phyloP scores from a whole-genome alignment of 2,888 invertebrate species.

The Apoda limacodes region DNA sequence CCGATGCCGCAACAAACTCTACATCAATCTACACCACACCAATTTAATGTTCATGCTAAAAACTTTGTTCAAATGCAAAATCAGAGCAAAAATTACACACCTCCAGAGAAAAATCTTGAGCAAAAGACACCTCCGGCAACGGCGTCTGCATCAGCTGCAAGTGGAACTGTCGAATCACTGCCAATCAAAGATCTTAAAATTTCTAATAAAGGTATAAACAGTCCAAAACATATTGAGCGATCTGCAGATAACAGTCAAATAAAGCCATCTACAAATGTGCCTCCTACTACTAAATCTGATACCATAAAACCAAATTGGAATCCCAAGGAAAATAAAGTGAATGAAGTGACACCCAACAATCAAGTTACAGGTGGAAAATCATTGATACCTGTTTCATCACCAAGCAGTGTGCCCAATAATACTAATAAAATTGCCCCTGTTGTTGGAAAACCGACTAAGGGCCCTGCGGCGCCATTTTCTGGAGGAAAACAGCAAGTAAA shows the following conservation, averaged over 20 bases:
- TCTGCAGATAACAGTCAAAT: conserved; percentile 26
- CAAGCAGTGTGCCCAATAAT: conserved; percentile 28
- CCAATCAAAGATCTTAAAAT: conserved; percentile 60
- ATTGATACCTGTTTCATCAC: conserved; percentile 34
- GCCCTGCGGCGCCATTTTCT: conserved; percentile 58
- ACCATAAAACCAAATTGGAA: conserved; percentile 44
- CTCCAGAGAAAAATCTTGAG: conserved; percentile 34
- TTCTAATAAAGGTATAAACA: conserved; percentile 37
- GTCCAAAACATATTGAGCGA: conserved; percentile 47
- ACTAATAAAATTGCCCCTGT: conserved; percentile 39
- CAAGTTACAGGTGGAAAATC: conserved; percentile 33
- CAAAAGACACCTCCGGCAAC: conserved; percentile 30
- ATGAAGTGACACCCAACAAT: conserved; percentile 23
- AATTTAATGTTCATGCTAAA: conserved; percentile 63
- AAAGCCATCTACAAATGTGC: conserved; percentile 41
- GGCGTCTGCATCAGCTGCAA: conserved; percentile 27
- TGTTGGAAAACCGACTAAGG: conserved; percentile 41
- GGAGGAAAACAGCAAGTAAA: conserved; percentile 52
- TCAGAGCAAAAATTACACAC: conserved; percentile 34
- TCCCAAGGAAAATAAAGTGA: conserved; percentile 33
- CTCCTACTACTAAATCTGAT: conserved; percentile 38
- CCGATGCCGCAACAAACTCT: conserved; percentile 42
- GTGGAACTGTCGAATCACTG: conserved; percentile 38
- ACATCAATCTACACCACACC: conserved; percentile 44
- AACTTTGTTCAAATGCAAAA: conserved; percentile 59